Evolutionary conservation across 2,113 vertebrate species (phyloP), one percentile per base, ranked within the genome.

Genomic region (Camelus bactrianus): DNA sequence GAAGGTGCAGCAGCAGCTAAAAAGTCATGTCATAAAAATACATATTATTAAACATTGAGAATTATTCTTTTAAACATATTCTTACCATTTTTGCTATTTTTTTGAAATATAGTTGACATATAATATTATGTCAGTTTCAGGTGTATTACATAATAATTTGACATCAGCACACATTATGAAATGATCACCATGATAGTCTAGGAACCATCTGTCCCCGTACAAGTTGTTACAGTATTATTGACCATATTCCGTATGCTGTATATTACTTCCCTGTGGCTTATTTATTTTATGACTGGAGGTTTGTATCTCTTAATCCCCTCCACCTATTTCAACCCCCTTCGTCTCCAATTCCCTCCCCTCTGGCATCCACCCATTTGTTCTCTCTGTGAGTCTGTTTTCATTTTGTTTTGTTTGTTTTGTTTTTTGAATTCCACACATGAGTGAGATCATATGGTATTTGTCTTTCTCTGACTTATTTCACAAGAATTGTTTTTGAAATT

Each of bases 1-100:
- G 60, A 79, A 98, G 95, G 75, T 97, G 97, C 97, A 98, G 96
- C 72, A 97, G 67, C 83, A 96, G 50, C 65, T 97, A 16, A 16
- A 16, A 91, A 97, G 87, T 81, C 86, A 67, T 92, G 81, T 64
- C 90, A 62, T 93, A 95, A 97, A 97, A 93, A 97, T 81, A 97
- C 5, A 77, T 84, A 89, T 93, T 83, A 97, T 98, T 98, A 98
- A 98, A 91, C 64, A 69, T 48, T 70, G 50, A 97, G 77, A 96
- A 92, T 98, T 98, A 73, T 17, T 97, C 97, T 56, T 65, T 56
- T 26, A 80, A 54, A 80, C 38, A 79, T 56, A 56, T 16, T 79
- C 13, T 35, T 56, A 76, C 30, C 73, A 35, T 35, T 56, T 64
- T 56, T 80, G n/a, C n/a, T 80, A 1, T 80, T 26, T 54, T 54